Conservation (phyloP, 2,113 vertebrate genomes). For the Sinocyclocheilus rhinocerous region DNA sequence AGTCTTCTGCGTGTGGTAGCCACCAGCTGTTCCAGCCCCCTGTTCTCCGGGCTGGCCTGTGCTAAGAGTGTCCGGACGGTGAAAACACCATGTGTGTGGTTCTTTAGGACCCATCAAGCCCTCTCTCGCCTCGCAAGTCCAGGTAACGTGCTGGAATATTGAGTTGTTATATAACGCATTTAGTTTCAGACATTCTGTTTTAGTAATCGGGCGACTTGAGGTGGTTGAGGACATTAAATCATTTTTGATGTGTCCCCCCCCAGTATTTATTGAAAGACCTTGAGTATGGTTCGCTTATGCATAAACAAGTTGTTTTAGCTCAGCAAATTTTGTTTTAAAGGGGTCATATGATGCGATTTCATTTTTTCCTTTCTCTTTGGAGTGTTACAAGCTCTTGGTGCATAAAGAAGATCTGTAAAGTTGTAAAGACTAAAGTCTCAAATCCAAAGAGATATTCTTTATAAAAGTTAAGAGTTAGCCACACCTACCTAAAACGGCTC, state of each 20-base stretch:
- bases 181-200: neutral
- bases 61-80: slow-evolving; percentile 66
- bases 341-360: too few species aligned
- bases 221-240: neutral
- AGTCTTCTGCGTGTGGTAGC: slow-evolving; percentile 83
- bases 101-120: slow-evolving; percentile 82
- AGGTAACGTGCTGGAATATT: slow-evolving; percentile 75
- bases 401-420: too few species aligned
- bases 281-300: neutral
- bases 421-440: too few species aligned
- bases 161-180: neutral
- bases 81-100: slow-evolving; percentile 75
- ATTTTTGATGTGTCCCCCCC: neutral
- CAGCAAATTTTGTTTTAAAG: neutral
- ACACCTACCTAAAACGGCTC: too few species aligned
- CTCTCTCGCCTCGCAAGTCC: slow-evolving; percentile 76
- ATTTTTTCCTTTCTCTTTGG: too few species aligned
- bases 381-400: too few species aligned
- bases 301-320: neutral
- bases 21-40: slow-evolving; percentile 78
- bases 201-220: neutral
- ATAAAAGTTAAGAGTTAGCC: too few species aligned
- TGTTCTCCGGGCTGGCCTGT: slow-evolving; percentile 74
- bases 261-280: neutral
- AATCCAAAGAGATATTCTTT: too few species aligned